These are phyloP conservation scores for Carettochelys insculpta DNA, from an alignment of 2,113 vertebrate genomes.

Conservation along the genomic window DNA sequence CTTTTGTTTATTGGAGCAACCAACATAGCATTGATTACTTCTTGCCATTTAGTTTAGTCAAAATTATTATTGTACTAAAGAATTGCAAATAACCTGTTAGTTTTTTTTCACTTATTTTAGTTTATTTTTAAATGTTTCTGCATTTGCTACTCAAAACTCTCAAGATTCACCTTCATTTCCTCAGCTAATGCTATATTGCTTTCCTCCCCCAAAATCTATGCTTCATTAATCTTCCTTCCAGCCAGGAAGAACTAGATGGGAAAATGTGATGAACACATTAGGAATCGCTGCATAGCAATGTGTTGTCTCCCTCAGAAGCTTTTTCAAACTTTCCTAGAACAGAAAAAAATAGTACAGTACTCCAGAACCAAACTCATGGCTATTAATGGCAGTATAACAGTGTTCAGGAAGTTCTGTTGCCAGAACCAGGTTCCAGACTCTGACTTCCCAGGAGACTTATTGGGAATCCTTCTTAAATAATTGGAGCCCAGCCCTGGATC, in stretches of 20 bases:
- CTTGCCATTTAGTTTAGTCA: not conserved
- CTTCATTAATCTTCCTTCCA: not conserved
- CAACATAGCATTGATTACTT: not conserved
- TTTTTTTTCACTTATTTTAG: not conserved
- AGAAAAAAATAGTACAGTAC: not conserved
- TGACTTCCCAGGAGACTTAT: conserved; percentile 14
- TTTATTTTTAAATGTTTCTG: not conserved
- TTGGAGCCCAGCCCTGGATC: conserved; percentile 23
- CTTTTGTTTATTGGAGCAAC: not conserved
- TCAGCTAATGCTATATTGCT: not conserved
- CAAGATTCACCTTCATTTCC: not conserved
- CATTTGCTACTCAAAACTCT: not conserved
- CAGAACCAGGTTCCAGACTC: conserved; percentile 19
- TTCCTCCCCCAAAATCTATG: not conserved
- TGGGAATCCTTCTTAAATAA: conserved; percentile 20
- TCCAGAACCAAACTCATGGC: conserved; percentile 5
- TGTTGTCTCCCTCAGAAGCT: not conserved
- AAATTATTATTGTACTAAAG: not conserved
- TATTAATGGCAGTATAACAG: conserved; percentile 17
- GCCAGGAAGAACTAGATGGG: not conserved
- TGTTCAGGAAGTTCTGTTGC: not conserved
- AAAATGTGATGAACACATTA: conserved; percentile 15
- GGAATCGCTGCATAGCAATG: conserved; percentile 6
- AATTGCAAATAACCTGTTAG: not conserved
- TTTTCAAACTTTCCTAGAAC: conserved; percentile 11